Percentiles rank a stretch among this genome's conserved stretches.
phyloP scores from a whole-genome alignment of 2,113 vertebrate genomes.

The Gallinago jamesoni region DNA sequence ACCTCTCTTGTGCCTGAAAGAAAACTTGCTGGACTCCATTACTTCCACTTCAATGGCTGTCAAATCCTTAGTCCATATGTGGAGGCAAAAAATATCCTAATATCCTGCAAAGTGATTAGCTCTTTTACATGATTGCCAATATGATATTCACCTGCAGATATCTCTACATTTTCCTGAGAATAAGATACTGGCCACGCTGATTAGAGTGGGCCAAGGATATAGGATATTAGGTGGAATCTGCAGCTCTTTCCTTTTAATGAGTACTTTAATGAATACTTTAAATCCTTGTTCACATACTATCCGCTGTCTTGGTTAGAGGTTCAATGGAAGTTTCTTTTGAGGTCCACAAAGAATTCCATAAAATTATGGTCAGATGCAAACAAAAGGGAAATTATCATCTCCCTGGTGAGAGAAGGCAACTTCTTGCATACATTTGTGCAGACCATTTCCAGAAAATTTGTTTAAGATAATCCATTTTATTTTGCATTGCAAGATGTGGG shows the following conservation, averaged over 20 bases:
- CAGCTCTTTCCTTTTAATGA: not conserved
- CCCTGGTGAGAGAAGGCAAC: not conserved
- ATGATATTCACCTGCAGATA: not conserved
- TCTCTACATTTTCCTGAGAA: not conserved
- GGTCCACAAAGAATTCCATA: not conserved
- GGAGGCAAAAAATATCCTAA: not conserved
- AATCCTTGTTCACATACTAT: not conserved
- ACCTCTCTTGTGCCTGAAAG: not conserved
- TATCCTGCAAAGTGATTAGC: not conserved
- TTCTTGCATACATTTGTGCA: not conserved
- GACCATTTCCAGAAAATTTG: slow-evolving; percentile 11
- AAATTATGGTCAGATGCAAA: not conserved
- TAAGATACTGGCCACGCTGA: not conserved
- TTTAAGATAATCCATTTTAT: slow-evolving; percentile 9
- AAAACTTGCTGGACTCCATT: not conserved
- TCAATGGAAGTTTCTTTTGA: not conserved
- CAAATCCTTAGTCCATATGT: not conserved
- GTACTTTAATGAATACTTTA: not conserved
- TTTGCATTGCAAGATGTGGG: not conserved
- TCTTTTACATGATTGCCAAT: not conserved
- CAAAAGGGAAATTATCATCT: not conserved
- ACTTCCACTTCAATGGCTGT: not conserved
- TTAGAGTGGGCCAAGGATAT: not conserved
- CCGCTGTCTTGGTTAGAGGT: not conserved
- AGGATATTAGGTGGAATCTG: not conserved